phyloP scores from a whole-genome alignment of 2,797 vertebrate species.

The Tragelaphus eurycerus region DNA sequence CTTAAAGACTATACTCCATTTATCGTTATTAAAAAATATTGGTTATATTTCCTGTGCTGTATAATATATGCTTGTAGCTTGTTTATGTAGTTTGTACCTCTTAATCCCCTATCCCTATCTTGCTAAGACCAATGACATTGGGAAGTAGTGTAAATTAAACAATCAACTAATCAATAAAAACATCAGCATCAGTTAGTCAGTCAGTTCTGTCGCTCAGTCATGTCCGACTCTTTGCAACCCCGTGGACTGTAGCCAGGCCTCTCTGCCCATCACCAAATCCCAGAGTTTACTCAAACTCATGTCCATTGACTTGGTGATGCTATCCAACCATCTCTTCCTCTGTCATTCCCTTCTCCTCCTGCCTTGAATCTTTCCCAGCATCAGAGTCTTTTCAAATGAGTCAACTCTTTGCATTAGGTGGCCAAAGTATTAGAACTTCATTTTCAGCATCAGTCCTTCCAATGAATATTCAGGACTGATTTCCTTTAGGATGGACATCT shows the following conservation, averaged over 20 bases:
- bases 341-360: no score
- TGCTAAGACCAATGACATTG: not conserved
- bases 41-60: not conserved
- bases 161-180: not conserved
- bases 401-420: no score
- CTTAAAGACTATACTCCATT: not conserved
- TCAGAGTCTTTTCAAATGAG: no score
- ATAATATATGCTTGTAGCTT: not conserved
- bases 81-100: not conserved
- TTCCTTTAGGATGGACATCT: no score
- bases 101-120: not conserved
- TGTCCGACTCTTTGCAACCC: not conserved
- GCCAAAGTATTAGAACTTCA: no score
- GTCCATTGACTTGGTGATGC: not conserved
- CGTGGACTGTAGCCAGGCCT: not conserved
- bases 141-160: not conserved
- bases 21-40: not conserved
- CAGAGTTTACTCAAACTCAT: not conserved
- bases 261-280: not conserved
- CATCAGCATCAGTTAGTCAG: not conserved
- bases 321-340: no score
- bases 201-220: rapidly evolving
- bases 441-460: no score
- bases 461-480: no score
- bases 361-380: no score